Evolutionary conservation across 2,888 invertebrate species (phyloP).

Genomic region (Magallana nippona): DNA sequence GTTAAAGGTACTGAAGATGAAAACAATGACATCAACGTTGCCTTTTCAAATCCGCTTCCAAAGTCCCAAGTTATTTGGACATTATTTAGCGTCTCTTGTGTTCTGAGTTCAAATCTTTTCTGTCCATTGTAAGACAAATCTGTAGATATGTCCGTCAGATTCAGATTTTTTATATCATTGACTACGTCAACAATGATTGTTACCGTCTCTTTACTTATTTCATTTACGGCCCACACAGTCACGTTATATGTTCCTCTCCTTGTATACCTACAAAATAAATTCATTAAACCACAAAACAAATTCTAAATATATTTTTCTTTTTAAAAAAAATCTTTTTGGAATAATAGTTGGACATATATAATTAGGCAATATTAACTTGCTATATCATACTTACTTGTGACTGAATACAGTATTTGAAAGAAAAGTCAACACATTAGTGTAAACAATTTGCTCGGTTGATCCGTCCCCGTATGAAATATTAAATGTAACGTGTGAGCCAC

Average conservation of each 20-base stretch:
- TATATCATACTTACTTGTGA: slow-evolving; percentile 49
- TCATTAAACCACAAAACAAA: background rate
- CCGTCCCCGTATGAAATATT: slow-evolving; percentile 61
- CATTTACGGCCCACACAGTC: slow-evolving; percentile 56
- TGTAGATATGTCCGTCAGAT: background rate
- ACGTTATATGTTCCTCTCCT: slow-evolving; percentile 52
- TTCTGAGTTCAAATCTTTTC: slow-evolving; percentile 39
- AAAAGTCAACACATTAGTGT: slow-evolving; percentile 58
- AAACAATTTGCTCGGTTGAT: background rate
- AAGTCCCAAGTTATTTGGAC: slow-evolving; percentile 50
- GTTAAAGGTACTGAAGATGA: slow-evolving; percentile 13
- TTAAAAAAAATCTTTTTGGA: no score
- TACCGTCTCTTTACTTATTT: slow-evolving; percentile 45
- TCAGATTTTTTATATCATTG: slow-evolving; percentile 1
- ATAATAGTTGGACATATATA: no score
- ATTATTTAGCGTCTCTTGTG: slow-evolving; percentile 41
- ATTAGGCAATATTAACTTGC: no score
- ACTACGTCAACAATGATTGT: slow-evolving; percentile 46
- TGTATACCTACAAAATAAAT: slow-evolving; percentile 48
- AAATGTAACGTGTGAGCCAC: slow-evolving; percentile 65
- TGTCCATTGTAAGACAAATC: slow-evolving; percentile 52
- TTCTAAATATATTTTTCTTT: background rate
- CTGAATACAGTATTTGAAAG: slow-evolving; percentile 44
- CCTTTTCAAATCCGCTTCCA: slow-evolving; percentile 52
- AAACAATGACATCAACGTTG: slow-evolving; percentile 39